Conservation (phyloP, 2,113 vertebrate species). For the western clawed frog (Xenopus tropicalis) region DNA sequence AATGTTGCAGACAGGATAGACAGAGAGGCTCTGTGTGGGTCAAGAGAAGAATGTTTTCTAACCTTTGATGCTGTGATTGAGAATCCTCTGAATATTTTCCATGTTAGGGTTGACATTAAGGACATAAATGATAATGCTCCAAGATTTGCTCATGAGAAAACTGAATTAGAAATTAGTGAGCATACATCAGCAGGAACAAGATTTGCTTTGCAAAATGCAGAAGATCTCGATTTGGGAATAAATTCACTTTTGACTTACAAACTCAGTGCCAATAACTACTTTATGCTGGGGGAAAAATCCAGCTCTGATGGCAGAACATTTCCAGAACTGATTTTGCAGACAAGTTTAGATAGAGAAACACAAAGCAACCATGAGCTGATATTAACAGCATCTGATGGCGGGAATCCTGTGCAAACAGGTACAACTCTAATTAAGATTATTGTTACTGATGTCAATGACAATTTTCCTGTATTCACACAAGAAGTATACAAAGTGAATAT, state of each 20-base stretch:
- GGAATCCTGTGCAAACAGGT: conserved; percentile 54
- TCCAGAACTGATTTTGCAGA: conserved; percentile 61
- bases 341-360: conserved; percentile 56
- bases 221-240: conserved; percentile 55
- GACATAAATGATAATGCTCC: conserved; percentile 75
- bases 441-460: conserved; percentile 55
- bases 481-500: conserved; percentile 46
- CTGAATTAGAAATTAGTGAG: conserved; percentile 61
- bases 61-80: conserved; percentile 55
- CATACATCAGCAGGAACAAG: conserved; percentile 46
- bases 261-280: conserved; percentile 51
- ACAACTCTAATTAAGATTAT: conserved; percentile 54
- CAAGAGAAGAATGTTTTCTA: conserved; percentile 41
- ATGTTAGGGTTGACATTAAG: conserved; percentile 69
- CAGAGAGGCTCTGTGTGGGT: conserved; percentile 62
- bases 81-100: conserved; percentile 57
- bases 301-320: conserved; percentile 50
- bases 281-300: conserved; percentile 52
- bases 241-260: conserved; percentile 55
- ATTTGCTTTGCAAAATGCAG: conserved; percentile 55
- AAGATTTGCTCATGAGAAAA: conserved; percentile 63
- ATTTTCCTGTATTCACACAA: conserved; percentile 56
- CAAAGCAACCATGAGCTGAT: conserved; percentile 43
- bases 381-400: conserved; percentile 54
- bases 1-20: conserved; percentile 59